Evolutionary conservation across 2,888 invertebrate species (phyloP).

Genomic region (Tenthredo livida): DNA sequence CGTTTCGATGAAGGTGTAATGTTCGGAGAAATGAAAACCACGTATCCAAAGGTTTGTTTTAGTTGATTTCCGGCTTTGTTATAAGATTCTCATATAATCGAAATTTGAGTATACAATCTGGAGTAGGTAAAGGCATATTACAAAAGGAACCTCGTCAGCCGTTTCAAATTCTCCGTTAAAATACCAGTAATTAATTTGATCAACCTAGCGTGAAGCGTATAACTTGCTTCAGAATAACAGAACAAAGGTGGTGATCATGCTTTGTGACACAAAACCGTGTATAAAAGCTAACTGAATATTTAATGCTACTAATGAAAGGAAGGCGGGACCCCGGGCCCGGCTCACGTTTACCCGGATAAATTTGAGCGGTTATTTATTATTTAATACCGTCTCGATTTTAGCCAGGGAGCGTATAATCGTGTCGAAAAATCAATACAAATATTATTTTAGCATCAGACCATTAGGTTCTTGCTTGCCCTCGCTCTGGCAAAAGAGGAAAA

Average conservation of each 20-base stretch:
- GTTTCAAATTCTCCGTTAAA: background rate
- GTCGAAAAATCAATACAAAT: background rate
- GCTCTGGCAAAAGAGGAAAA: background rate
- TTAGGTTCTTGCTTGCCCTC: background rate
- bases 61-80: slow-evolving; percentile 7
- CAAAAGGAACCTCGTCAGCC: background rate
- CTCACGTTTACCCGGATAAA: background rate
- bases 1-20: background rate
- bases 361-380: background rate
- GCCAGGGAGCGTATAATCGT: background rate
- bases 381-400: background rate
- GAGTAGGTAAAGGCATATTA: background rate
- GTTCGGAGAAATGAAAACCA: background rate
- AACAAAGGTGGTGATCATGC: slow-evolving; percentile 43
- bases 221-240: slow-evolving; percentile 30
- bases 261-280: slow-evolving; percentile 15
- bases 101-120: background rate
- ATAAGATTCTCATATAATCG: background rate
- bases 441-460: background rate
- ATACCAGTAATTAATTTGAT: slow-evolving; percentile 39
- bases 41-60: background rate
- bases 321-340: background rate
- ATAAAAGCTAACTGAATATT: slow-evolving; percentile 32
- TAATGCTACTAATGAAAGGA: background rate
- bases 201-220: slow-evolving; percentile 14